A percentile compares a stretch with the other conserved stretches of the same genome.
These are phyloP conservation scores for Erebia ligea DNA, from an alignment of 2,888 invertebrate genomes.

Conservation along the genomic window DNA sequence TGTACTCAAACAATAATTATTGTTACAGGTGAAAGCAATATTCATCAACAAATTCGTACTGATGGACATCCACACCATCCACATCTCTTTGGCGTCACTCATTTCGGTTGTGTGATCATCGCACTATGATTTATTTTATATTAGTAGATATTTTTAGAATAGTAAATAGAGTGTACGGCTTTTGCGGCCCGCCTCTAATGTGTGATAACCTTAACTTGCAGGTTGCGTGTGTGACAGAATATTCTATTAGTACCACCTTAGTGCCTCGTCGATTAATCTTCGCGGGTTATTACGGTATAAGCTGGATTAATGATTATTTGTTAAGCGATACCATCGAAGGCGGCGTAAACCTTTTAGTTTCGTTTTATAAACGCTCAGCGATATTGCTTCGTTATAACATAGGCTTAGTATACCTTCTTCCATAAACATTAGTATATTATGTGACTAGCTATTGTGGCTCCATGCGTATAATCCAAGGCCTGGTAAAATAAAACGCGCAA, in stretches of 20 bases:
- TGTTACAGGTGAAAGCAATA: no score
- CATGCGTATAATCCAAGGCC: no score
- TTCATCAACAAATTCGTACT: no score
- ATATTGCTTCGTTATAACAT: conserved; percentile 18
- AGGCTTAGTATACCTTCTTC: conserved; percentile 1
- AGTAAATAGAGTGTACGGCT: background rate
- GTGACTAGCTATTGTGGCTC: background rate
- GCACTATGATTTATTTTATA: no score
- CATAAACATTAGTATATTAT: conserved; percentile 8
- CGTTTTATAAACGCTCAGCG: conserved; percentile 25
- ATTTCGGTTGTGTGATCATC: no score
- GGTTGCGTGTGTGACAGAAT: conserved; percentile 79
- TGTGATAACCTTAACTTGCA: conserved; percentile 52
- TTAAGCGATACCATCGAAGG: conserved; percentile 61
- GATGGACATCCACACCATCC: no score
- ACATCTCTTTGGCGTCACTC: no score
- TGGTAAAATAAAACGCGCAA: no score
- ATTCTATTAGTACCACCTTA: conserved; percentile 70
- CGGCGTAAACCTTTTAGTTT: conserved; percentile 50
- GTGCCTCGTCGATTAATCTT: conserved; percentile 72
- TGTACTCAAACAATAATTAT: no score
- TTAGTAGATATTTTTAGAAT: background rate
- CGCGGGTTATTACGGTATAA: conserved; percentile 73
- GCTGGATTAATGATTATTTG: conserved; percentile 78
- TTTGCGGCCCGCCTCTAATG: background rate